These are phyloP conservation scores for Cremastinae sp. DNA, from an alignment of 2,888 invertebrate species.

Conservation along the genomic window DNA sequence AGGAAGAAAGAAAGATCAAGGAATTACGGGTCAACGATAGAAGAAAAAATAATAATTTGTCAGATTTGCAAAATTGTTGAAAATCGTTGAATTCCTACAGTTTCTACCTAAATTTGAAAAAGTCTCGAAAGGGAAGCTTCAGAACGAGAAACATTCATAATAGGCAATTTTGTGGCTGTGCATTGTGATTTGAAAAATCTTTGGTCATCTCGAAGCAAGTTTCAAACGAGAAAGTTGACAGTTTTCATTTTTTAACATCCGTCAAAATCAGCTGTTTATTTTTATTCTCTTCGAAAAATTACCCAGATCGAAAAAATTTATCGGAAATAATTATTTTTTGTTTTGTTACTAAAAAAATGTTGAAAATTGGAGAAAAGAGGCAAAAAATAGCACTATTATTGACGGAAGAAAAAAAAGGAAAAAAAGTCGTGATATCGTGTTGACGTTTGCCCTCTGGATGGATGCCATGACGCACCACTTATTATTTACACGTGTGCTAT, in stretches of 20 bases:
- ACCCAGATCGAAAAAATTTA: background rate
- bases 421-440: slow-evolving; percentile 38
- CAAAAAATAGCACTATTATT: background rate
- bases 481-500: slow-evolving; percentile 59
- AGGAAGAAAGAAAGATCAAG: slow-evolving; percentile 1
- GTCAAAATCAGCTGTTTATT: background rate
- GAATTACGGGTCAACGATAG: slow-evolving; percentile 10
- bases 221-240: slow-evolving; percentile 5
- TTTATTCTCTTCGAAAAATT: background rate
- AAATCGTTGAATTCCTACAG: slow-evolving; percentile 2
- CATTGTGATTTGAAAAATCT: slow-evolving; percentile 51
- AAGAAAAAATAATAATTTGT: slow-evolving; percentile 3
- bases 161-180: slow-evolving; percentile 60
- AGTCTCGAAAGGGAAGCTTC: slow-evolving; percentile 22
- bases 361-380: background rate
- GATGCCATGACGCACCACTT: slow-evolving; percentile 62
- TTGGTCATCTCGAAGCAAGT: slow-evolving; percentile 3
- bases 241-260: too few relatives aligned
- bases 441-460: slow-evolving; percentile 58
- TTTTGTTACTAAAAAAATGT: background rate
- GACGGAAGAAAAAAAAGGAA: slow-evolving; percentile 8
- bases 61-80: slow-evolving; percentile 29
- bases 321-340: too few relatives aligned
- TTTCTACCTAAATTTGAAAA: too few relatives aligned
- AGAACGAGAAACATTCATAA: slow-evolving; percentile 31